These are phyloP conservation scores for Ancistrus triradiatus DNA, from an alignment of 2,113 vertebrate genomes.

Conservation along the genomic window DNA sequence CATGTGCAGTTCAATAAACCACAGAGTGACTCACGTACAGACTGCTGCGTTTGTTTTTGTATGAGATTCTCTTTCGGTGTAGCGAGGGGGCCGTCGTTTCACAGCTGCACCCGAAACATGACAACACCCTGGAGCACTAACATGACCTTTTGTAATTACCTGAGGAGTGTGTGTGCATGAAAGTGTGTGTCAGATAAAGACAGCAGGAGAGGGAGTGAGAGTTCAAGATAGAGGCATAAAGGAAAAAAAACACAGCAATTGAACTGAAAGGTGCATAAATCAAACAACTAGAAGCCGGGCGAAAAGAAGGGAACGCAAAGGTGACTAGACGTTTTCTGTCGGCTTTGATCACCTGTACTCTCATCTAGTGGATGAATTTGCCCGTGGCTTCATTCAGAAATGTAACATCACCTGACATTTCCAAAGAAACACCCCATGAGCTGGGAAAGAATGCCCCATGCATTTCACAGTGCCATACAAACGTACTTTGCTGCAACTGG, in stretches of 20 bases:
- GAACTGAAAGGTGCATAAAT: conserved; percentile 31
- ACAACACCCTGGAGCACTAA: not conserved
- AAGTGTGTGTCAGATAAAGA: conserved; percentile 1
- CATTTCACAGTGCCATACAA: no score
- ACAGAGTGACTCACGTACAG: no score
- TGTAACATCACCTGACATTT: conserved; percentile 59
- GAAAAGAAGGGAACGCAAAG: not conserved
- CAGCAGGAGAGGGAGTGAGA: conserved; percentile 19
- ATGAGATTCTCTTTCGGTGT: no score
- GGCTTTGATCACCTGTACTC: conserved; percentile 49
- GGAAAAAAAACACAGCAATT: conserved; percentile 3
- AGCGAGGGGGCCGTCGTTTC: not conserved
- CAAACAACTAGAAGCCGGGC: not conserved
- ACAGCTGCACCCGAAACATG: not conserved
- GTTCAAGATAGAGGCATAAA: conserved; percentile 14
- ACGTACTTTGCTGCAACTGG: no score
- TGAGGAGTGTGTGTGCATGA: conserved; percentile 3
- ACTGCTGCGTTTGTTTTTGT: no score
- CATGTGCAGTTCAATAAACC: no score
- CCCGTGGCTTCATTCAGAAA: conserved; percentile 53
- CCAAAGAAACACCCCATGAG: conserved; percentile 37
- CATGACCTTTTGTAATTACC: conserved; percentile 13
- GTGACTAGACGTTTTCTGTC: conserved; percentile 52
- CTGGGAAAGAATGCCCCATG: not conserved
- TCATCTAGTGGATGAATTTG: conserved; percentile 47